Evolutionary conservation across 2,113 vertebrate genomes (phyloP), one percentile per base, ranked within the genome.

Genomic region (Scomber japonicus): DNA sequence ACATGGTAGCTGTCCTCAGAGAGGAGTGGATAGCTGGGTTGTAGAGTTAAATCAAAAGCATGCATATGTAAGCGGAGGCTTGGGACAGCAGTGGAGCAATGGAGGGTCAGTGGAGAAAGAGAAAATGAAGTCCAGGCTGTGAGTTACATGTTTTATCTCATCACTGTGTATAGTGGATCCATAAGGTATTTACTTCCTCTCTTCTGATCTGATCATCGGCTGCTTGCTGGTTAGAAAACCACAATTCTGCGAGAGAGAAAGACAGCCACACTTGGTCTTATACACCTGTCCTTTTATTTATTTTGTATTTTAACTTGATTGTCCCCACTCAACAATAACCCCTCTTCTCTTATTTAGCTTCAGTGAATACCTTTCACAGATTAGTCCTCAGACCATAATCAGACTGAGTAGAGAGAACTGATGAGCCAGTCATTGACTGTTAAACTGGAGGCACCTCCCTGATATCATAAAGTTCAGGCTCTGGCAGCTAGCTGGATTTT

Each of bases 401-500:
- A 19, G 24, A 51, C 11, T 53, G 76, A 75, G 63, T 35, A 55
- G 71, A 62, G 53, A 71, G 61, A 50, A 78, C 46, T 11, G n/a
- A 86, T 69, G 50, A 74, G 55, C 31, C 21, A 27, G 55, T 66
- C 73, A 76, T 40, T 87, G 75, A 17, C 59, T 71, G 69, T 64
- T 75, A 75, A 83, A 85, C 53, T 35, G 62, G 17, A 78, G 40
- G 56, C 74, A 17, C 45, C 71, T 87, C 74, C 54, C 63, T 81
- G 72, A 81, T 69, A 73, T 71, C 66, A 80, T 83, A 76, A 89
- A 78, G 63, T 76, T 30, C 5, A 1, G 27, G 56, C 76, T 54
- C 63, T 70, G 83, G 73, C 77, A 72, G 46, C 53, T 30, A 66
- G 69, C 70, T 69, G 76, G 74, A 65, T 68, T 74, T 77, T 83